Conservation (phyloP, 1,140 invertebrate genomes). For the Steinernema khuongi region DNA sequence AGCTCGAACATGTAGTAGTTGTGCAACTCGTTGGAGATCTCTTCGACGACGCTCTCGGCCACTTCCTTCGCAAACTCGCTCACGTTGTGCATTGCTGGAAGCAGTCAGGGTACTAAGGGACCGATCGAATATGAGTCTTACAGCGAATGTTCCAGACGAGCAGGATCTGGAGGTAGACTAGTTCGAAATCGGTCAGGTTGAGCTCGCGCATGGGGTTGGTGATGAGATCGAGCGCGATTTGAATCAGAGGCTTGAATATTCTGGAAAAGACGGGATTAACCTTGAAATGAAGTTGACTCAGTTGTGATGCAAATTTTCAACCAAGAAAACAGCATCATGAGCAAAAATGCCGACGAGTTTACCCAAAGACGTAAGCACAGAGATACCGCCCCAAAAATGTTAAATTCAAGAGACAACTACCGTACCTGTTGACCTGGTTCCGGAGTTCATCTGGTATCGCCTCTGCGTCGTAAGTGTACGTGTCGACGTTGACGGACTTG, state of each 20-base stretch:
- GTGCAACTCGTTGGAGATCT: conserved; percentile 13
- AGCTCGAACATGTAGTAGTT: conserved; percentile 15
- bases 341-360: too few species aligned
- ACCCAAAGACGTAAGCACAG: too few species aligned
- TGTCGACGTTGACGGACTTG: neutral
- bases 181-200: neutral
- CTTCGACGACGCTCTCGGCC: conserved; percentile 3
- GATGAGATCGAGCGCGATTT: neutral
- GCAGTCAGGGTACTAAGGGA: neutral
- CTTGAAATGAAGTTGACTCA: too few species aligned
- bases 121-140: neutral
- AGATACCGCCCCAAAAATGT: too few species aligned
- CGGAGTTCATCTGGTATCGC: neutral
- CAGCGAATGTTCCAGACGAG: conserved; percentile 1
- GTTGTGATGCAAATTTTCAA: too few species aligned
- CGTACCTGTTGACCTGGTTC: neutral
- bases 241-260: neutral
- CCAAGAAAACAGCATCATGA: too few species aligned
- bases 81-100: conserved; percentile 1
- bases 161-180: neutral
- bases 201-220: neutral
- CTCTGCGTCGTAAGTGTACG: neutral
- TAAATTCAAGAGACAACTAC: neutral
- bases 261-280: neutral
- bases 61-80: neutral